phyloP scores from a whole-genome alignment of 2,797 vertebrate genomes.

The Neosalanx taihuensis region DNA sequence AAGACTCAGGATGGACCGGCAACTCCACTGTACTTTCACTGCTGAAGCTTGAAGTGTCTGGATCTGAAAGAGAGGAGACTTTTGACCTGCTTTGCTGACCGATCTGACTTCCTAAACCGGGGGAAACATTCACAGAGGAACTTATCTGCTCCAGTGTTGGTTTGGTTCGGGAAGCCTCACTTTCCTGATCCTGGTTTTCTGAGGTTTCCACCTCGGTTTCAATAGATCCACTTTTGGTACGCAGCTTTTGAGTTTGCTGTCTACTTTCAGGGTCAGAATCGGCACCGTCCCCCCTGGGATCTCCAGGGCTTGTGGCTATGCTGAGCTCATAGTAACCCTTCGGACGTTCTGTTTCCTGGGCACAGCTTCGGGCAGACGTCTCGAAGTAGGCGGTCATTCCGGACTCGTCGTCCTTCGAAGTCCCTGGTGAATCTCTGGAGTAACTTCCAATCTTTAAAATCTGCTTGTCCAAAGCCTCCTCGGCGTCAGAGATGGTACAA shows the following conservation, averaged over 20 bases:
- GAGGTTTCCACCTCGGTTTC: conserved; percentile 8
- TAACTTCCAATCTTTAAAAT: conserved; percentile 20
- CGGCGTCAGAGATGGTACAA: conserved; percentile 6
- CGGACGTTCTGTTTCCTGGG: conserved; percentile 60
- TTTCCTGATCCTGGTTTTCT: conserved; percentile 27
- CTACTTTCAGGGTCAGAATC: neutral
- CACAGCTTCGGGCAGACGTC: conserved; percentile 78
- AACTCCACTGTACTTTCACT: conserved; percentile 49
- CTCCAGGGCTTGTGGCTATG: conserved; percentile 48
- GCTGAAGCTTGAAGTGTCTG: conserved; percentile 39
- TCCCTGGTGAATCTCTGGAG: conserved; percentile 20
- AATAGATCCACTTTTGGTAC: neutral
- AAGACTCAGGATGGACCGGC: conserved; percentile 35
- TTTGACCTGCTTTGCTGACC: conserved; percentile 23
- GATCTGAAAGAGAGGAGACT: conserved; percentile 8
- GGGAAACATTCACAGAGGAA: conserved; percentile 42
- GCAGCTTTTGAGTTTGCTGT: neutral
- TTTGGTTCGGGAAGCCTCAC: conserved; percentile 23
- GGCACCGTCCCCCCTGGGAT: neutral
- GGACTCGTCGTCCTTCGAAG: neutral
- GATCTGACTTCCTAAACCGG: conserved; percentile 18
- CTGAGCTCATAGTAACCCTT: conserved; percentile 89
- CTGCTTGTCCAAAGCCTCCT: neutral
- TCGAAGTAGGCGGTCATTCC: conserved; percentile 78
- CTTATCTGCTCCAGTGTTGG: conserved; percentile 47